phyloP scores from a whole-genome alignment of 2,888 invertebrate species.

The Myopa testacea region DNA sequence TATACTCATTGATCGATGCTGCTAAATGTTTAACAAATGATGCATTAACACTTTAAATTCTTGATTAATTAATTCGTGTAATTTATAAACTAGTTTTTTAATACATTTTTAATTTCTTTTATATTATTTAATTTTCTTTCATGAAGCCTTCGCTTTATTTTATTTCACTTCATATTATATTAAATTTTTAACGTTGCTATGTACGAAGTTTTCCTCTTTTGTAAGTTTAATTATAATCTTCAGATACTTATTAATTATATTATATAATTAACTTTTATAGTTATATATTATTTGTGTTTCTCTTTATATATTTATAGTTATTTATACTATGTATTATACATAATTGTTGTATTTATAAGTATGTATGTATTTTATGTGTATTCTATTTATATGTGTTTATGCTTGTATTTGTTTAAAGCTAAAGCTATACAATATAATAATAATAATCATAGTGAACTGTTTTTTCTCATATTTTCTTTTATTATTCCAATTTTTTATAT shows the following conservation, averaged over 20 bases:
- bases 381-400: conserved; percentile 14
- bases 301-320: background rate
- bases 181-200: too few relatives aligned
- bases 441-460: background rate
- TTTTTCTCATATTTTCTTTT: background rate
- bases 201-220: background rate
- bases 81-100: background rate
- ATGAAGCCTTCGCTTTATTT: too few relatives aligned
- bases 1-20: too few relatives aligned
- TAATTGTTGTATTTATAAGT: too few relatives aligned
- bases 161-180: background rate
- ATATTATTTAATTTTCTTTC: background rate
- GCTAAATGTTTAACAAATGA: too few relatives aligned
- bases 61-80: background rate
- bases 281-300: background rate
- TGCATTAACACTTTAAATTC: background rate
- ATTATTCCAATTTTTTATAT: background rate
- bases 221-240: too few relatives aligned
- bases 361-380: too few relatives aligned
- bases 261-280: background rate
- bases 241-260: too few relatives aligned
- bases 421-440: conserved; percentile 4
- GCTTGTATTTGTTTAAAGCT: conserved; percentile 14
- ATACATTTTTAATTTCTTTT: background rate
- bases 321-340: background rate